Conservation (phyloP, 2,113 vertebrate species). For the Gymnogyps californianus region DNA sequence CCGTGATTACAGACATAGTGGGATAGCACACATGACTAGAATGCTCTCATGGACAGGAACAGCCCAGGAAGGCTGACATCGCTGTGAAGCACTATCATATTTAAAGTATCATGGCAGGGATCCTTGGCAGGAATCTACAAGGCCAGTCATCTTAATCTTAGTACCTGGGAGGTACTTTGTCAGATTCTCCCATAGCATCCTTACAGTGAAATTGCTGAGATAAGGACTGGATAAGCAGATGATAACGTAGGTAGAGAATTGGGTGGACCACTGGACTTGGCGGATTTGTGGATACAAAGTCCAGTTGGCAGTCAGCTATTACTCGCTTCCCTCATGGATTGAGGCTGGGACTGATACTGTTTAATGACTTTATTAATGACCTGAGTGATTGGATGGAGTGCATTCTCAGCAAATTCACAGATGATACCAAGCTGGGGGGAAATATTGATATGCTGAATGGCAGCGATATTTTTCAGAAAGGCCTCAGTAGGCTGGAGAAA, state of each 20-base stretch:
- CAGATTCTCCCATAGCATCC: neutral
- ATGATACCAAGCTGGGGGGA: neutral
- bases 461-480: neutral
- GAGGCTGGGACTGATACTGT: neutral
- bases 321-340: neutral
- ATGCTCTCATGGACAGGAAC: neutral
- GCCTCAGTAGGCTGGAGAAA: neutral
- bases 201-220: neutral
- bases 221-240: neutral
- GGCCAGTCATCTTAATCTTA: neutral
- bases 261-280: neutral
- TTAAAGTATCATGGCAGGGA: neutral
- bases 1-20: neutral
- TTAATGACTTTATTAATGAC: neutral
- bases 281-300: neutral
- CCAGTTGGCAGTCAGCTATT: neutral
- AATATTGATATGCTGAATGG: neutral
- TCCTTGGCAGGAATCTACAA: neutral
- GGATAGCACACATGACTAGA: neutral
- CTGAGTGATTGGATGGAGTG: neutral
- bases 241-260: fast-evolving
- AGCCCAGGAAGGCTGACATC: neutral
- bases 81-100: neutral
- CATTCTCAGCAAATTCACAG: neutral
- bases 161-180: neutral